phyloP scores from a whole-genome alignment of 2,113 vertebrate species.

The Calypte anna region DNA sequence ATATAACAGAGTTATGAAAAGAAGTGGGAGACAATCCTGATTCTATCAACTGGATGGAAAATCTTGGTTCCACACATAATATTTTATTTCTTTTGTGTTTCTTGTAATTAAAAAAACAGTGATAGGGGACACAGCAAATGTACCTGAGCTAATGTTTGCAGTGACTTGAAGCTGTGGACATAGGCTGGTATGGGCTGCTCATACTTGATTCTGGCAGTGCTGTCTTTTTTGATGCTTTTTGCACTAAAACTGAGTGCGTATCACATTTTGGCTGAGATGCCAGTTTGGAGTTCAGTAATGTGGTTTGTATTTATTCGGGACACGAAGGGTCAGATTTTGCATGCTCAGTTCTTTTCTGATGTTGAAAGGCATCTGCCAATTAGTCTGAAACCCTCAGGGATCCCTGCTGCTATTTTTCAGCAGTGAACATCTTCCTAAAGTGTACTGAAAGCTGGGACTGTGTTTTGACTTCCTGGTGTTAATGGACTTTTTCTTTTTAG shows the following conservation, averaged over 20 bases:
- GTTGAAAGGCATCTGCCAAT: not conserved
- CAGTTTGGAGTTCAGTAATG: not conserved
- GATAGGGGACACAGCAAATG: not conserved
- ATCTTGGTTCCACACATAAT: not conserved
- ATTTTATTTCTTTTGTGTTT: not conserved
- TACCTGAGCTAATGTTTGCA: not conserved
- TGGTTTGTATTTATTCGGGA: not conserved
- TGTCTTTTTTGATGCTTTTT: not conserved
- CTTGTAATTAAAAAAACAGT: not conserved
- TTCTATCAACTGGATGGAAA: not conserved
- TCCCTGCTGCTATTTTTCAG: not conserved
- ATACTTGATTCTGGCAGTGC: not conserved
- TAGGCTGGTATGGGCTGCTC: not conserved
- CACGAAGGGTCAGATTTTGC: not conserved
- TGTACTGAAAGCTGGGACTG: not conserved
- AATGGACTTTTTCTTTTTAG: not conserved
- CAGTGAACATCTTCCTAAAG: not conserved
- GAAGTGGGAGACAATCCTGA: not conserved
- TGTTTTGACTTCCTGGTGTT: not conserved
- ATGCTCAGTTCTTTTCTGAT: not conserved
- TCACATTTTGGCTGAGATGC: not conserved
- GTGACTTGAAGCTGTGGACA: not conserved
- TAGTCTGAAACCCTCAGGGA: not conserved
- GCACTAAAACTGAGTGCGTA: not conserved
- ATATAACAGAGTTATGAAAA: accelerated